Conservation (phyloP, 2,797 vertebrate species). For the Labeo calbasu region DNA sequence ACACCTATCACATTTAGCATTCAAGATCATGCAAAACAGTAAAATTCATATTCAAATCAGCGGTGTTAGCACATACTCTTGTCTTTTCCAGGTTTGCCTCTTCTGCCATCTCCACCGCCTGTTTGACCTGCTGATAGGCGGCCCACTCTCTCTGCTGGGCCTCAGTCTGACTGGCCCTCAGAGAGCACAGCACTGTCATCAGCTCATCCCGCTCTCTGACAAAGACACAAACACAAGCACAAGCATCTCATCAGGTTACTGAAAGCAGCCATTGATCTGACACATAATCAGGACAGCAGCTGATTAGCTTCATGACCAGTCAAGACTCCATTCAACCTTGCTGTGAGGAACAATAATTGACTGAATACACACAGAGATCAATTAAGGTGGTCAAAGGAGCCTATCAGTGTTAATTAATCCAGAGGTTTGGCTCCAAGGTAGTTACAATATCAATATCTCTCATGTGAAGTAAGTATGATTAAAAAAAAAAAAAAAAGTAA, state of each 20-base stretch:
- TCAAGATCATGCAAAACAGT: constrained; percentile 15
- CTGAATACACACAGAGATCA: constrained; percentile 37
- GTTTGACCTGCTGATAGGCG: constrained; percentile 88
- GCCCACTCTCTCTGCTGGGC: constrained; percentile 84
- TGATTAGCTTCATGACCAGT: constrained; percentile 21
- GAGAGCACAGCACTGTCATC: constrained; percentile 78
- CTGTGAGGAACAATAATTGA: constrained; percentile 39
- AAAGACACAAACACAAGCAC: constrained; percentile 44
- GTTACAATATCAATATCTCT: constrained; percentile 24
- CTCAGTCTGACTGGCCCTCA: constrained; percentile 79
- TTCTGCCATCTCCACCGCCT: constrained; percentile 88
- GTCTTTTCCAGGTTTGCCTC: constrained; percentile 91
- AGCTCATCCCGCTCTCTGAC: constrained; percentile 91
- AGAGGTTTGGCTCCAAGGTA: constrained; percentile 12
- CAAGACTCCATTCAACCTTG: constrained; percentile 39
- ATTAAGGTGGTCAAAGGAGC: constrained; percentile 27
- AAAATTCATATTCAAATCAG: constrained; percentile 11
- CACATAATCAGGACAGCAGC: constrained; percentile 31
- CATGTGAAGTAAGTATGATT: neutral
- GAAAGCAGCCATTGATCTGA: constrained; percentile 19
- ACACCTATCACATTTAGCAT: neutral
- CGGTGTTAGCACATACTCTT: constrained; percentile 65
- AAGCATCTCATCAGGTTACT: constrained; percentile 28
- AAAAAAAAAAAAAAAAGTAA: neutral
- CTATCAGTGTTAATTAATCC: constrained; percentile 18